phyloP scores from a whole-genome alignment of 2,113 vertebrate species.

The Xiphophorus couchianus region DNA sequence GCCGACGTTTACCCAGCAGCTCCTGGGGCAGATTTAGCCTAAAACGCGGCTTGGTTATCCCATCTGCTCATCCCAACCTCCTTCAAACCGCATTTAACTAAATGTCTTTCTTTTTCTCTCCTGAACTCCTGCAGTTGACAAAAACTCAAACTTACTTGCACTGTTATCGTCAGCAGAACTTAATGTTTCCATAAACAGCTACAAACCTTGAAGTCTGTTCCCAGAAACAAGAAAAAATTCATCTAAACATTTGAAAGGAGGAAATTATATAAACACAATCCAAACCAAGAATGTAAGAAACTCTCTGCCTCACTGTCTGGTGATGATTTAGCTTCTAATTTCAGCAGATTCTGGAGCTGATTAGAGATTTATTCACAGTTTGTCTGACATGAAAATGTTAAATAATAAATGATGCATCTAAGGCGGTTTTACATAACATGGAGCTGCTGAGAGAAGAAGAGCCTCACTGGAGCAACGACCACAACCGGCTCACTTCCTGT shows the following conservation, averaged over 20 bases:
- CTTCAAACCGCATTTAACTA: background rate
- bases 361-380: background rate
- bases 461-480: background rate
- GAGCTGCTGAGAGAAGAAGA: conserved; percentile 1
- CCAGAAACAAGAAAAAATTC: conserved; percentile 7
- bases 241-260: no score
- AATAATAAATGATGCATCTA: background rate
- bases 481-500: conserved; percentile 6
- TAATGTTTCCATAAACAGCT: conserved; percentile 39
- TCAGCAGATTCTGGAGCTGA: background rate
- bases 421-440: conserved; percentile 15
- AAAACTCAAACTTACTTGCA: conserved; percentile 2
- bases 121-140: background rate
- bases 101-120: background rate
- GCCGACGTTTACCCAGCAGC: no score
- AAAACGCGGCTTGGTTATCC: background rate
- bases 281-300: background rate
- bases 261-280: background rate
- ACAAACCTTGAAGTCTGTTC: conserved; percentile 11
- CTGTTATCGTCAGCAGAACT: conserved; percentile 7
- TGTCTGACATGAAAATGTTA: background rate
- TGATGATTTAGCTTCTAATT: background rate
- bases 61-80: no score
- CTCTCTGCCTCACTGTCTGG: background rate
- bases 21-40: background rate